Conservation (phyloP, 2,888 invertebrate genomes). For the Schizotus pectinicornis region DNA sequence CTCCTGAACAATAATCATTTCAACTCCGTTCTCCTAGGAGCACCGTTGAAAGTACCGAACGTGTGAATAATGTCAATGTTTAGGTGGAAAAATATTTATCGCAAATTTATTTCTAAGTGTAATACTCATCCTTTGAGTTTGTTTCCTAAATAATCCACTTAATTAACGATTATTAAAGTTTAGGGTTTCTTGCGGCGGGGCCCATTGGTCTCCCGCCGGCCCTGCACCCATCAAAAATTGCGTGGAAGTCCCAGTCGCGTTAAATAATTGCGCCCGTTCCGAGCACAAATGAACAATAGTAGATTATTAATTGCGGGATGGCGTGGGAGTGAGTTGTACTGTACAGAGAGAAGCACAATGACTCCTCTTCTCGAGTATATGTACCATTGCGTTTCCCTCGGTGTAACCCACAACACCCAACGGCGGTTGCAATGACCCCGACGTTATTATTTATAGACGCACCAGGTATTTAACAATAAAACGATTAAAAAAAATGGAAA, state of each 20-base stretch:
- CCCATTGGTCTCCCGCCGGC: no score
- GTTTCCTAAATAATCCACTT: no score
- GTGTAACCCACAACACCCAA: conserved; percentile 16
- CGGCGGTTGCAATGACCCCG: conserved; percentile 25
- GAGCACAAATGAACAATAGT: conserved; percentile 38
- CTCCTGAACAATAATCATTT: no score
- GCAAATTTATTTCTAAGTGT: no score
- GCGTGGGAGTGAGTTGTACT: conserved; percentile 33
- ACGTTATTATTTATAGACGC: conserved; percentile 16
- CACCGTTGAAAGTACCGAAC: no score
- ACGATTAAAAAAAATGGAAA: no score
- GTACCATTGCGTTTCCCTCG: conserved; percentile 18
- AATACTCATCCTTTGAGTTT: no score
- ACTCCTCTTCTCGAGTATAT: conserved; percentile 21
- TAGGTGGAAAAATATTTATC: no score
- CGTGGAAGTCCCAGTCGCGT: conserved; percentile 9
- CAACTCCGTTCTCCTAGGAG: no score
- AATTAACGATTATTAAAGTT: no score
- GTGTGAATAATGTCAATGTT: no score
- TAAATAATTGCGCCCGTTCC: conserved; percentile 9
- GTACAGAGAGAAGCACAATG: conserved; percentile 23
- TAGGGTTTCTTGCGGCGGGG: no score
- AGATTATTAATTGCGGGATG: conserved; percentile 37
- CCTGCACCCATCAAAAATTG: background rate
- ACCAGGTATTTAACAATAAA: background rate